phyloP scores from a whole-genome alignment of 2,888 invertebrate species.

The Vanessa cardui region DNA sequence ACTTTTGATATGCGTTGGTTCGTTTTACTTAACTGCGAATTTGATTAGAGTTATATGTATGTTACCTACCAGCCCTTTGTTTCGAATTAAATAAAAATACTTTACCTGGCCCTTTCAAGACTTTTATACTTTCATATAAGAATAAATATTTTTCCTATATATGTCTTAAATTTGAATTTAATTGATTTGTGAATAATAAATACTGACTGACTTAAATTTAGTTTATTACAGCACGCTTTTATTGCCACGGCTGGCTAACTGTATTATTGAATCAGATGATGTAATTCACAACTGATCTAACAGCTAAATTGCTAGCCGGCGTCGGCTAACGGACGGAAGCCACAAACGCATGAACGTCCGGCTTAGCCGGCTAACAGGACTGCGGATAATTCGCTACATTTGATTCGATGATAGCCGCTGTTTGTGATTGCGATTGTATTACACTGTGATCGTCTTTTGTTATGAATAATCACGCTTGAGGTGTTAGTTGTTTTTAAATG shows the following conservation, averaged over 20 bases:
- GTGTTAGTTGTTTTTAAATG: no score
- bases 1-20: no score
- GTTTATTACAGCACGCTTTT: neutral
- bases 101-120: no score
- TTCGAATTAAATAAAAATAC: no score
- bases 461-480: neutral
- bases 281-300: constrained; percentile 15
- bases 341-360: constrained; percentile 57
- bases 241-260: constrained; percentile 14
- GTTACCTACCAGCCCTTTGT: no score
- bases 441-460: neutral
- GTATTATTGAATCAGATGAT: constrained; percentile 19
- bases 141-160: no score
- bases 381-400: constrained; percentile 20
- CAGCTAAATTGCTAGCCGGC: constrained; percentile 30
- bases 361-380: constrained; percentile 36
- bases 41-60: no score
- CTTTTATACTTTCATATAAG: no score
- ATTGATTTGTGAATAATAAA: no score
- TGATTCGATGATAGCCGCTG: neutral
- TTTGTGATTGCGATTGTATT: constrained; percentile 6
- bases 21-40: no score
- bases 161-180: no score
- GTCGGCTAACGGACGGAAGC: constrained; percentile 48
- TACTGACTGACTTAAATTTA: no score